Evolutionary conservation across 2,797 vertebrate genomes (phyloP).

Genomic region (Enteromius anoplus): DNA sequence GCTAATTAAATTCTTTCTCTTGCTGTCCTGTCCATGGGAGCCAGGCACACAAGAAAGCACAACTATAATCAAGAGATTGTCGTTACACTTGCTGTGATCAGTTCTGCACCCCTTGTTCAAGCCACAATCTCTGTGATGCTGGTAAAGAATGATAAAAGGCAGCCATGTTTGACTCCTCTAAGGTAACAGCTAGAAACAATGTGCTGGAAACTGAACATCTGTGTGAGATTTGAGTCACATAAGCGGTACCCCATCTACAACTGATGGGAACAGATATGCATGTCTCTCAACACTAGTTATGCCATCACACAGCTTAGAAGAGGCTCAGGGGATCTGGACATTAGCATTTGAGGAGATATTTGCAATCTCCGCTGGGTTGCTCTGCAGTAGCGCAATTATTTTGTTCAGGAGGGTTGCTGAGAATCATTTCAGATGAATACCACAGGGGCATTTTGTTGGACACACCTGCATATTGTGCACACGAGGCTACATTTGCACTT

Average conservation of each 20-base stretch:
- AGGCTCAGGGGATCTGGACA: background rate
- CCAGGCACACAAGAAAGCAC: constrained; percentile 6
- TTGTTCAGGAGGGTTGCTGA: background rate
- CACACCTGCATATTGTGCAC: constrained; percentile 5
- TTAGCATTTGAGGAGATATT: constrained; percentile 3
- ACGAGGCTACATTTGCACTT: background rate
- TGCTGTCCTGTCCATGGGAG: constrained; percentile 32
- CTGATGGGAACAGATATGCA: background rate
- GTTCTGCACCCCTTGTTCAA: background rate
- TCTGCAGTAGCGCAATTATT: constrained; percentile 16
- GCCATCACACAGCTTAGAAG: background rate
- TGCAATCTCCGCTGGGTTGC: background rate
- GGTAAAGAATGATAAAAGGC: background rate
- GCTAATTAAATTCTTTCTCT: constrained; percentile 52
- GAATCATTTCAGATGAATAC: constrained; percentile 1
- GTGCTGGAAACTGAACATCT: constrained; percentile 8
- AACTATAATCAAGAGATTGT: constrained; percentile 18
- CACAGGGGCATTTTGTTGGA: background rate
- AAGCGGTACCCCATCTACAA: background rate
- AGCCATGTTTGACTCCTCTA: constrained; percentile 19
- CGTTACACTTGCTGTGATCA: constrained; percentile 23
- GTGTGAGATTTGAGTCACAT: constrained; percentile 1
- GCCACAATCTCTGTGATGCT: background rate
- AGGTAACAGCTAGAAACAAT: constrained; percentile 5
- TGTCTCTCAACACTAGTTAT: background rate